Evolutionary conservation across 2,888 invertebrate genomes (phyloP), one percentile per base, ranked within the genome.

Genomic region (Mylabris sibirica): DNA sequence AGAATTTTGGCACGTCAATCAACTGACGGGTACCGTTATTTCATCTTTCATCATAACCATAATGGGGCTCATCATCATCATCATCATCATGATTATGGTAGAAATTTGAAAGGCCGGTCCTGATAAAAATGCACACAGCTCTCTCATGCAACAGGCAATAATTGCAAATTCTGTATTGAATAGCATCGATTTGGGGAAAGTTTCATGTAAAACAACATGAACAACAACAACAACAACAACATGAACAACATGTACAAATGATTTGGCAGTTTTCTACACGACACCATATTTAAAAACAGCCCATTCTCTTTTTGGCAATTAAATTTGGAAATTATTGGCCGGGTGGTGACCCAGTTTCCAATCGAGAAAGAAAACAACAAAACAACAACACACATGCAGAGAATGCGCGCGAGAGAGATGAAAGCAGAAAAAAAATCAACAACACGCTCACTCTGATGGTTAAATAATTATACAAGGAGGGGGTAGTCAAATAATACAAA

Each of bases 321-420:
- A 79, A 77, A 76, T 76, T 76, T 77, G 78, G 76, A 79, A 78
- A 78, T 79, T 77, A 78, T 78, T 70, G 74, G 77, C 75, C 74
- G 74, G 73, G 76, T 77, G 74, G 69, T 73, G 79, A 78, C 78
- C 78, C 68, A 78, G 78, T 78, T 77, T 75, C 75, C 30, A 49
- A 20, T n/a, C 49, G 20, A 49, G 49, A 20, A 20, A 49, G 3
- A 30, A 30, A 30, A 30, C 30, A 30, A 49, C 20, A 49, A 49
- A 20, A 44, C n/a, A 44, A 30, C n/a, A 17, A 44, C 35, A 35
- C 35, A 8, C 35, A 41, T 30, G 30, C 8, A 8, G 30, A 8
- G 30, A 30, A 30, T 30, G 30, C 30, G 30, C 30, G 30, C 30
- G 30, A 30, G 30, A 30, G 4, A 3, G 30, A 30, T 30, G 30